Evolutionary conservation across 1,140 invertebrate genomes (phyloP).

Genomic region (Manduca sexta): DNA sequence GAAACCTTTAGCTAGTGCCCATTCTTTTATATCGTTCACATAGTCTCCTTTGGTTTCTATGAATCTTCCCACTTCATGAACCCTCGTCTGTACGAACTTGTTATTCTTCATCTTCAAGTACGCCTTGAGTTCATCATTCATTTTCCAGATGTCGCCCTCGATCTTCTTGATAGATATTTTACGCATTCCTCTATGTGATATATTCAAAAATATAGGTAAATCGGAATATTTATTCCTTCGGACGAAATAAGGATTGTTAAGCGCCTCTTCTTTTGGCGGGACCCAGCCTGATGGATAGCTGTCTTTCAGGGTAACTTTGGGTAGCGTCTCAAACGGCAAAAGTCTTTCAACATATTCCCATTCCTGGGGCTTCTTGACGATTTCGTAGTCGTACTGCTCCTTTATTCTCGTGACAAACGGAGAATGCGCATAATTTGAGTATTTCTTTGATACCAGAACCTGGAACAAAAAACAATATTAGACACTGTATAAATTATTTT

Average conservation of each 20-base stretch:
- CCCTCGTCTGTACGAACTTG: constrained; percentile 77
- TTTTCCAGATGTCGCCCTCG: constrained; percentile 88
- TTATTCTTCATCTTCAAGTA: constrained; percentile 76
- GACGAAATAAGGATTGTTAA: constrained; percentile 81
- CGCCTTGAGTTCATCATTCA: constrained; percentile 81
- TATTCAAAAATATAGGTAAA: constrained; percentile 84
- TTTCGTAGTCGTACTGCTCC: constrained; percentile 73
- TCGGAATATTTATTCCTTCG: constrained; percentile 85
- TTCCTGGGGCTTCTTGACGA: constrained; percentile 81
- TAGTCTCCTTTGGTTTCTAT: constrained; percentile 86
- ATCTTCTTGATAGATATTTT: constrained; percentile 81
- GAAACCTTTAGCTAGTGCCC: constrained; percentile 85
- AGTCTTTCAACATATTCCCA: constrained; percentile 88
- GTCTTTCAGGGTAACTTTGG: constrained; percentile 75
- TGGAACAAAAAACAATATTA: constrained; percentile 40
- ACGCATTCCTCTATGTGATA: constrained; percentile 75
- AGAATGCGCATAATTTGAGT: constrained; percentile 58
- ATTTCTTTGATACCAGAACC: constrained; percentile 31
- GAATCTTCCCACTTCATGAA: constrained; percentile 84
- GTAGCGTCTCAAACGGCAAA: constrained; percentile 78
- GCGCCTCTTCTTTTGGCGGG: constrained; percentile 76
- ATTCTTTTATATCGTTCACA: constrained; percentile 79
- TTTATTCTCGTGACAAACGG: constrained; percentile 50
- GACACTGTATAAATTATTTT: background rate
- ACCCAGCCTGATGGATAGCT: constrained; percentile 85